Evolutionary conservation across 2,797 vertebrate species (phyloP), one percentile per base, ranked within the genome.

Genomic region (Microcaecilia unicolor): DNA sequence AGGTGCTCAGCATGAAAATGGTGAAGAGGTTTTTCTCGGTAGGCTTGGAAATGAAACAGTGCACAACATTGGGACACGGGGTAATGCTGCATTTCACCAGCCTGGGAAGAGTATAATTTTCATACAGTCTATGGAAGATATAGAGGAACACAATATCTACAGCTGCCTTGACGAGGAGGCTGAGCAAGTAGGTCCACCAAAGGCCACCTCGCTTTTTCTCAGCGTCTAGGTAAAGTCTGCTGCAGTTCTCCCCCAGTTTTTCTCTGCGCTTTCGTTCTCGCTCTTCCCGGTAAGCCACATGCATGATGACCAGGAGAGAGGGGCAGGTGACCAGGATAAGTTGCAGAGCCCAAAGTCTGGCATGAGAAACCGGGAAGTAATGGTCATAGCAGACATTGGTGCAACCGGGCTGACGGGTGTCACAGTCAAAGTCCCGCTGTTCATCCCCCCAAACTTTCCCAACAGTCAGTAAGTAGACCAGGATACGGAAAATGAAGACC

Each of bases 281-380:
- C 18, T 91, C 89, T 12, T 97, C 74, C 2, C 92, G 68, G 64
- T 98, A 98, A 13, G 87, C 85, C 20, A 98, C 93, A 0, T 99
- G 95, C 86, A 99, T 91, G 55, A 93, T 69, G 55, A 99, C 96
- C 8, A 99, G 73, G 18, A 98, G 61, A 0, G 96, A 98, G 0
- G 96, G 96, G 32, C 93, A 97, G 0, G 91, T 97, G 69, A 98
- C 96, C n/a, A 99, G 84, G 79, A 99, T 98, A 61, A 99, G 92
- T 78, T 99, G 95, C 55, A 99, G 74, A 5, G 95, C 95, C 96
- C 95, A 98, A 17, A 99, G 88, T 4, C 93, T 88, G 39, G 98
- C 72, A 10, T 98, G 95, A 28, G 94, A 97, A 22, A 99, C 46
- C 0, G 96, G 95, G 75, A 98, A 99, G 76, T 85, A 97, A 57